Conservation (phyloP, 2,888 invertebrate species). For the Mimumesa dahlbomi region DNA sequence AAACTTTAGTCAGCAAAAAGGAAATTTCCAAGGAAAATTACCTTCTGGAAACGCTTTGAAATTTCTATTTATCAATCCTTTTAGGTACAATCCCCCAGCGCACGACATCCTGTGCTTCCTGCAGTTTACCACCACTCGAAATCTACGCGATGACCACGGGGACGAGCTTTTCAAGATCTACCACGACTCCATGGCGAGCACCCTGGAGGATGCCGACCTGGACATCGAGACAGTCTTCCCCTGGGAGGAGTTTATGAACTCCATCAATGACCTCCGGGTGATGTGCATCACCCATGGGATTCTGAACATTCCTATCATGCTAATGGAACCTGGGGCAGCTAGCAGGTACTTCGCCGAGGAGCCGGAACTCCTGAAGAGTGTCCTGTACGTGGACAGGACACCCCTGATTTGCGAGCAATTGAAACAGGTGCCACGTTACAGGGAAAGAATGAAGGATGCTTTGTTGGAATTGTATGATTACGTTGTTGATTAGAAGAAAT, state of each 20-base stretch:
- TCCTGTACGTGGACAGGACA: constrained; percentile 69
- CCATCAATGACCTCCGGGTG: constrained; percentile 63
- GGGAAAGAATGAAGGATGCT: constrained; percentile 66
- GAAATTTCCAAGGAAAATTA: too few species aligned
- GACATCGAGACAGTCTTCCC: constrained; percentile 58
- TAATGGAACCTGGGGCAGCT: constrained; percentile 63
- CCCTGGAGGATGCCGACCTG: constrained; percentile 54
- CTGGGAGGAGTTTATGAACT: constrained; percentile 62
- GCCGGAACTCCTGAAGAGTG: constrained; percentile 59
- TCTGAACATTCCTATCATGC: constrained; percentile 70
- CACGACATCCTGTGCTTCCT: constrained; percentile 76
- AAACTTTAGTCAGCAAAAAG: too few species aligned
- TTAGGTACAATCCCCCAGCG: constrained; percentile 73
- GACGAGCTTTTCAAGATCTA: constrained; percentile 69
- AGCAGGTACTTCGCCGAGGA: constrained; percentile 65
- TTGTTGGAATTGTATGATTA: constrained; percentile 67
- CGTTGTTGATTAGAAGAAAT: constrained; percentile 18
- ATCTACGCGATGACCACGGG: constrained; percentile 64
- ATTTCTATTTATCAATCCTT: too few species aligned
- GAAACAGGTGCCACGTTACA: constrained; percentile 56
- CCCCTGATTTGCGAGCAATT: constrained; percentile 65
- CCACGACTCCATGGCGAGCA: constrained; percentile 58
- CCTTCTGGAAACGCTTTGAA: too few species aligned
- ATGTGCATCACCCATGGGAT: constrained; percentile 67
- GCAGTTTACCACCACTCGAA: constrained; percentile 72